These are phyloP conservation scores for Carterocephalus palaemon DNA, from an alignment of 2,888 invertebrate genomes.

Conservation along the genomic window DNA sequence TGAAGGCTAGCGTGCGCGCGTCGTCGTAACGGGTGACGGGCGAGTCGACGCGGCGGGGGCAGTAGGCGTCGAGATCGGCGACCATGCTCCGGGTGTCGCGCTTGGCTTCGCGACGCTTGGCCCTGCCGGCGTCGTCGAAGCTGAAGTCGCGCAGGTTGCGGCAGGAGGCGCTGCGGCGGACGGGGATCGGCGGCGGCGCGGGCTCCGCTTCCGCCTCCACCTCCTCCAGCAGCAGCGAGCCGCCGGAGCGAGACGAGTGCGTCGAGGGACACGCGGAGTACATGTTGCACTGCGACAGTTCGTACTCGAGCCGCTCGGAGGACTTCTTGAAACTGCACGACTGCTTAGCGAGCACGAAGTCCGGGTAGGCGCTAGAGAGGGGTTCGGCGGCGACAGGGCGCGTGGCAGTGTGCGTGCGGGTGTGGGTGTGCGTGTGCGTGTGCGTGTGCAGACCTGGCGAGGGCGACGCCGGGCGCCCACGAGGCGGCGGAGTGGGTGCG, in stretches of 20 bases:
- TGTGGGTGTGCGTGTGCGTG: constrained; percentile 39
- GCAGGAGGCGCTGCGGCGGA: constrained; percentile 90
- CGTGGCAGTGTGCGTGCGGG: constrained; percentile 61
- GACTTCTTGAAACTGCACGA: constrained; percentile 67
- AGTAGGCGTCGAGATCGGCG: constrained; percentile 58
- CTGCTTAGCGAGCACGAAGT: constrained; percentile 53
- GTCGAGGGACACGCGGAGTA: constrained; percentile 70
- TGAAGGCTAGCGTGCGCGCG: constrained; percentile 65
- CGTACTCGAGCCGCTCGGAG: constrained; percentile 76
- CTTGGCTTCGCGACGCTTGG: constrained; percentile 71
- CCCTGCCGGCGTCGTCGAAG: constrained; percentile 84
- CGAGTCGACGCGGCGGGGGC: constrained; percentile 79
- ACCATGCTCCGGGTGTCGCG: constrained; percentile 60
- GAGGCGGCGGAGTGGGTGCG: constrained; percentile 75
- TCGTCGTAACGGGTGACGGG: constrained; percentile 86
- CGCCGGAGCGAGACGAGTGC: constrained; percentile 63
- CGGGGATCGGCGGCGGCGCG: constrained; percentile 69
- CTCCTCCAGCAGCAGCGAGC: constrained; percentile 52
- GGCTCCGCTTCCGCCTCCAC: constrained; percentile 30
- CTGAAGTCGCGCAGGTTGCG: constrained; percentile 89
- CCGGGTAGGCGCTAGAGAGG: constrained; percentile 21
- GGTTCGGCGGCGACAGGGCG: constrained; percentile 43
- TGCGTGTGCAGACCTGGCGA: constrained; percentile 67
- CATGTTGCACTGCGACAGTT: constrained; percentile 77
- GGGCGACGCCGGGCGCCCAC: constrained; percentile 59